Evolutionary conservation across 2,888 invertebrate genomes (phyloP).

Genomic region (Criorhina ranunculi): DNA sequence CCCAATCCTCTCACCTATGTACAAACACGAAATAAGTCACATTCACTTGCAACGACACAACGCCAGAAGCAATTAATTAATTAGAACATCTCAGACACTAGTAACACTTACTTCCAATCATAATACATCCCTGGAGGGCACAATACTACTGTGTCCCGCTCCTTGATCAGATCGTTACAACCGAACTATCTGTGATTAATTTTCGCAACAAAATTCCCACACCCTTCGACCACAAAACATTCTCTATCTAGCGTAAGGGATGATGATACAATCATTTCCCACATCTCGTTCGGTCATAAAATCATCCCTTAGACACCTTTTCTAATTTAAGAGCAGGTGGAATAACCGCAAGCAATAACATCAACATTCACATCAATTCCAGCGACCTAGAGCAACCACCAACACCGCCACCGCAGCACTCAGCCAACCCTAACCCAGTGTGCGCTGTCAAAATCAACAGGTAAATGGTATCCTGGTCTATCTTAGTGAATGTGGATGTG

Average conservation of each 20-base stretch:
- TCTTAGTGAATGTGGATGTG: background rate
- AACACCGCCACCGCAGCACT: constrained; percentile 24
- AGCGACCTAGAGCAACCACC: constrained; percentile 47
- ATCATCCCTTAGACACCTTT: constrained; percentile 63
- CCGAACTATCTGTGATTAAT: constrained; percentile 54
- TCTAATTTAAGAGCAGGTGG: constrained; percentile 70
- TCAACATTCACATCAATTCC: constrained; percentile 67
- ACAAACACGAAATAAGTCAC: constrained; percentile 45
- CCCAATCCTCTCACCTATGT: background rate
- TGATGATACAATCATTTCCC: constrained; percentile 11
- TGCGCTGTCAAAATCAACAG: constrained; percentile 67
- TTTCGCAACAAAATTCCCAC: constrained; percentile 51
- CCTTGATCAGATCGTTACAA: constrained; percentile 9
- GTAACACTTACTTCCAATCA: constrained; percentile 54
- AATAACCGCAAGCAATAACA: constrained; percentile 64
- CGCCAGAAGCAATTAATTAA: constrained; percentile 62
- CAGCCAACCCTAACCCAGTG: constrained; percentile 33
- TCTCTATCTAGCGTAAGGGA: background rate
- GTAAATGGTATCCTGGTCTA: constrained; percentile 50
- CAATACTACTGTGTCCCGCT: background rate
- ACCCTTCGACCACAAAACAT: constrained; percentile 31
- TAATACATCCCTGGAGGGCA: constrained; percentile 45
- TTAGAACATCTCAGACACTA: constrained; percentile 52
- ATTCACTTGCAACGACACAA: constrained; percentile 35
- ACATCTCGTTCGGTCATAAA: constrained; percentile 19